Conservation (phyloP, 2,888 invertebrate genomes). For the Aphodius granarius region DNA sequence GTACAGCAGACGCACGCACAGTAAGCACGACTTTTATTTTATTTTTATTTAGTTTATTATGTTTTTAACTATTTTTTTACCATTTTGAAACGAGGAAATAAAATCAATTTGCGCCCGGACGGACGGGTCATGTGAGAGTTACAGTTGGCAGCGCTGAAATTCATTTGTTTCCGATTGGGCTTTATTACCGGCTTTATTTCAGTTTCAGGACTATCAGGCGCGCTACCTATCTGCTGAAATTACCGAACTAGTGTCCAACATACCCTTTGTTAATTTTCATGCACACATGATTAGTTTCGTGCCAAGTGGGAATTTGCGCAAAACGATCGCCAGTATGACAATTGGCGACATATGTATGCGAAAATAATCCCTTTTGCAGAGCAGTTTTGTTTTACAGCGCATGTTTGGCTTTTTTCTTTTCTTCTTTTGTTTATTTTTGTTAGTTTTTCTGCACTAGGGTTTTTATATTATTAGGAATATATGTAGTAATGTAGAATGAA, state of each 20-base stretch:
- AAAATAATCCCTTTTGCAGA: neutral
- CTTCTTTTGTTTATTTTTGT: neutral
- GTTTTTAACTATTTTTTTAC: conserved; percentile 39
- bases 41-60: conserved; percentile 1
- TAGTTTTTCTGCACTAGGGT: neutral
- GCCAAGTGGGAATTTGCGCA: neutral
- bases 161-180: neutral
- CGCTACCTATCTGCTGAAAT: neutral
- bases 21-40: conserved; percentile 59
- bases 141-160: neutral
- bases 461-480: too few relatives aligned
- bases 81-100: neutral
- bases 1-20: conserved; percentile 55
- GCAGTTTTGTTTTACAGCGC: neutral
- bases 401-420: neutral
- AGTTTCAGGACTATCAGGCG: conserved; percentile 23
- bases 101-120: neutral
- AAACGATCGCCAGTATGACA: neutral
- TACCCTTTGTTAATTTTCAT: neutral
- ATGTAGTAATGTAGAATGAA: neutral
- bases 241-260: neutral
- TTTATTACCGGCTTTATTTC: conserved; percentile 32
- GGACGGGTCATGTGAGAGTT: neutral
- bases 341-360: neutral
- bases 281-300: neutral